phyloP scores from a whole-genome alignment of 2,113 vertebrate genomes.

The Potamarius usumacintae region DNA sequence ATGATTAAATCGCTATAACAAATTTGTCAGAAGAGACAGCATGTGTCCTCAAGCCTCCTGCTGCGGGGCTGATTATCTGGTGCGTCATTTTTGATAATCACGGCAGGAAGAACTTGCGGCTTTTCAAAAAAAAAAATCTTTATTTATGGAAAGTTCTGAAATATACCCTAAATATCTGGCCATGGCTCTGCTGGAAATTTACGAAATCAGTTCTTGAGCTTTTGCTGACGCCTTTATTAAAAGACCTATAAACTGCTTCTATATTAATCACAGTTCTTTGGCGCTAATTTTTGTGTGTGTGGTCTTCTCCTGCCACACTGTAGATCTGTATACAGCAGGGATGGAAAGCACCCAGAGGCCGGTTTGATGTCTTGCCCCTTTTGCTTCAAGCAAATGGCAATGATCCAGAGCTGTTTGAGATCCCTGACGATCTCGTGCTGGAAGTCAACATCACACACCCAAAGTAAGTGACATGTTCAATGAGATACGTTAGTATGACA shows the following conservation, averaged over 20 bases:
- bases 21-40: conserved; percentile 33
- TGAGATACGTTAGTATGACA: too few relatives aligned
- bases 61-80: conserved; percentile 30
- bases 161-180: conserved; percentile 28
- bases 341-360: conserved; percentile 87
- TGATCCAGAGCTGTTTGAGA: conserved; percentile 92
- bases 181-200: not conserved
- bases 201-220: not conserved
- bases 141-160: conserved; percentile 37
- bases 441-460: conserved; percentile 94
- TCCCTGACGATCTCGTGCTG: conserved; percentile 89
- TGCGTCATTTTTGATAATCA: conserved; percentile 42
- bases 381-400: conserved; percentile 93
- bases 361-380: conserved; percentile 92
- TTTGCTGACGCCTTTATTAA: not conserved
- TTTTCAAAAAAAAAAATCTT: conserved; percentile 19
- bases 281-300: not conserved
- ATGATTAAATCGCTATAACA: conserved; percentile 25
- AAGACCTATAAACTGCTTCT: not conserved
- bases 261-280: not conserved
- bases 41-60: conserved; percentile 26
- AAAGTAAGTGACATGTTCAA: conserved; percentile 78
- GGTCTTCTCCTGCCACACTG: not conserved
- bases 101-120: conserved; percentile 7
- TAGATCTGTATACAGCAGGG: conserved; percentile 97